phyloP scores from a whole-genome alignment of 1,140 invertebrate species.

The Hylyphantes graminicola region DNA sequence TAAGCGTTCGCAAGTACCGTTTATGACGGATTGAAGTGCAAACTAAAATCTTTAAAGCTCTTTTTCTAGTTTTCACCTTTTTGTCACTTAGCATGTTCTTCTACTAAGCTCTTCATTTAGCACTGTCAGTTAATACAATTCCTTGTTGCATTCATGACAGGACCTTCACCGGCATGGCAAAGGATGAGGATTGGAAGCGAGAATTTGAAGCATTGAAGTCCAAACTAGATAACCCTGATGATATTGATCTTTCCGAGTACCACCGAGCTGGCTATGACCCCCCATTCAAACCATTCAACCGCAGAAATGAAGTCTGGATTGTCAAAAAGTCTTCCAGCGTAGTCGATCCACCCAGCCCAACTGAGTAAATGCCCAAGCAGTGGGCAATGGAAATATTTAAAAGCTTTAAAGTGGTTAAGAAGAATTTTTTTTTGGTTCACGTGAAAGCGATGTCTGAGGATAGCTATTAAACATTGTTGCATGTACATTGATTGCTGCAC shows the following conservation, averaged over 20 bases:
- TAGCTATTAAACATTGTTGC: slow-evolving; percentile 58
- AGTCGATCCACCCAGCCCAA: slow-evolving; percentile 41
- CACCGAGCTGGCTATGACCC: slow-evolving; percentile 65
- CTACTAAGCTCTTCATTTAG: no score
- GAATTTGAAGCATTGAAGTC: slow-evolving; percentile 55
- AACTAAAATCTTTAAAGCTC: no score
- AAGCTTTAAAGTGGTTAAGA: slow-evolving; percentile 16
- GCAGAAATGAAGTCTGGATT: slow-evolving; percentile 66
- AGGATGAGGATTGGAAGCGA: slow-evolving; percentile 58
- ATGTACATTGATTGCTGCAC: slow-evolving; percentile 47
- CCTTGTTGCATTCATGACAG: slow-evolving; percentile 1
- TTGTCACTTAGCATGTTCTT: no score
- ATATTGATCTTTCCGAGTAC: slow-evolving; percentile 56
- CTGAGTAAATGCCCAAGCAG: slow-evolving; percentile 28
- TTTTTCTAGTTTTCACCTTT: no score
- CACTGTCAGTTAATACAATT: no score
- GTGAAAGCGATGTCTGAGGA: slow-evolving; percentile 36
- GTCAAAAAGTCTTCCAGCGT: slow-evolving; percentile 60
- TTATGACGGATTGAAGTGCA: no score
- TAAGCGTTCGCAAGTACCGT: no score
- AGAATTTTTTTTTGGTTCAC: slow-evolving; percentile 38
- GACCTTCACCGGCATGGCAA: slow-evolving; percentile 56
- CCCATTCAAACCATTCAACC: slow-evolving; percentile 65
- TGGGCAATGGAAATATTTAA: background rate
- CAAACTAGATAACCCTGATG: slow-evolving; percentile 56